A percentile compares a stretch with the other conserved stretches of the same genome.
Evolutionary conservation across 2,888 invertebrate genomes (phyloP).

Genomic region (Dysmachus trigonus): DNA sequence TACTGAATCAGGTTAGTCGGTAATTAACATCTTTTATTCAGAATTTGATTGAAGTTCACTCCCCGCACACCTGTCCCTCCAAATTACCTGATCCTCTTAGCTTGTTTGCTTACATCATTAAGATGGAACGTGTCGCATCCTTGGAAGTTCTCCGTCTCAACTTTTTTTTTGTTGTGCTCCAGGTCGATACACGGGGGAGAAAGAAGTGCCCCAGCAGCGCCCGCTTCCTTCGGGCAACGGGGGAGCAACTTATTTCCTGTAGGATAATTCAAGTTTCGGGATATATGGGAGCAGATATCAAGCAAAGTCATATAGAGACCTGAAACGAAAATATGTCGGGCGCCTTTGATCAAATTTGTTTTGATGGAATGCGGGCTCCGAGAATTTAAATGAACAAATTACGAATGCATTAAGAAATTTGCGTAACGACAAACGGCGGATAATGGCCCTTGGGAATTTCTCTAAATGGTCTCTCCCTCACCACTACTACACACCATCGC

Average conservation of each 20-base stretch:
- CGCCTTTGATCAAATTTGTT: background rate
- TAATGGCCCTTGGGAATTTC: background rate
- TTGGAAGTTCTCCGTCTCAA: slow-evolving; percentile 1
- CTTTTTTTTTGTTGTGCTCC: background rate
- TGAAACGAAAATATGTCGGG: background rate
- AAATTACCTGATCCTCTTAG: slow-evolving; percentile 23
- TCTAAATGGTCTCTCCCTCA: background rate
- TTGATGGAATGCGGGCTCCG: background rate
- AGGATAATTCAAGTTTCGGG: background rate
- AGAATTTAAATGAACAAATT: background rate
- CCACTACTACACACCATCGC: background rate
- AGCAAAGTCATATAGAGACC: background rate
- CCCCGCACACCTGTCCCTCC: background rate
- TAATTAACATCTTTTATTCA: slow-evolving; percentile 48
- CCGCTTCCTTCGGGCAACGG: background rate
- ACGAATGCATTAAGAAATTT: background rate
- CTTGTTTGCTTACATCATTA: slow-evolving; percentile 36
- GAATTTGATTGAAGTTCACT: slow-evolving; percentile 46
- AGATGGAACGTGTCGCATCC: slow-evolving; percentile 31
- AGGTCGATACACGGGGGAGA: background rate
- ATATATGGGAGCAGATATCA: background rate
- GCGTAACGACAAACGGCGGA: background rate
- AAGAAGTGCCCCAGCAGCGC: background rate
- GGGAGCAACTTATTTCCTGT: background rate
- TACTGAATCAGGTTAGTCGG: slow-evolving; percentile 44